phyloP scores from a whole-genome alignment of 1,140 invertebrate species.

The Cheumatopsyche charites region DNA sequence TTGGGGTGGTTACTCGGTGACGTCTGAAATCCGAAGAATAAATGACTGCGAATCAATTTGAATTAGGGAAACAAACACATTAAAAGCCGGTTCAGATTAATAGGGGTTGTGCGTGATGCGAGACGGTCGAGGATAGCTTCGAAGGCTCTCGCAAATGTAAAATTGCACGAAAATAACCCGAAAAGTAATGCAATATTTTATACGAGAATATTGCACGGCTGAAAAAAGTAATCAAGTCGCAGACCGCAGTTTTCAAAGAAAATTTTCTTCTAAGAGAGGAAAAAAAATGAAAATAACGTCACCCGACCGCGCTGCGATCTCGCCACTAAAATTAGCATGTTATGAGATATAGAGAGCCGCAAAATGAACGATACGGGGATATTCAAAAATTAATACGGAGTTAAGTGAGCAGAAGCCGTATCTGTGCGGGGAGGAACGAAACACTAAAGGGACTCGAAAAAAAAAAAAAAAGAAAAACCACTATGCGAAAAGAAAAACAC shows the following conservation, averaged over 20 bases:
- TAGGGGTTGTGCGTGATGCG: slow-evolving; percentile 40
- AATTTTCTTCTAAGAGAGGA: not conserved
- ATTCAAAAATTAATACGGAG: slow-evolving; percentile 19
- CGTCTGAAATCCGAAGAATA: slow-evolving; percentile 38
- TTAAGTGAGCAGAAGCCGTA: slow-evolving; percentile 3
- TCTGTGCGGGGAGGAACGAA: not conserved
- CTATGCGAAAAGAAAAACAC: slow-evolving; percentile 6
- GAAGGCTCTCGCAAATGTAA: slow-evolving; percentile 26
- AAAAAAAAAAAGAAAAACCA: slow-evolving; percentile 4
- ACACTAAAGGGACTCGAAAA: not conserved
- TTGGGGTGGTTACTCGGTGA: slow-evolving; percentile 14
- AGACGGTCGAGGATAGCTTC: too few species aligned
- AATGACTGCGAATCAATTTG: slow-evolving; percentile 41
- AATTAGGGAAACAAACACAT: slow-evolving; percentile 45
- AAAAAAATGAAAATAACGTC: not conserved
- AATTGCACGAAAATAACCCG: too few species aligned
- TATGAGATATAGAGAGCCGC: not conserved
- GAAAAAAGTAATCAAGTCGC: not conserved
- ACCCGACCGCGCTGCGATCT: not conserved
- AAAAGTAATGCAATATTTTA: too few species aligned
- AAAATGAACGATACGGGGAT: slow-evolving; percentile 1
- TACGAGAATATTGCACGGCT: too few species aligned
- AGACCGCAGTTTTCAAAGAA: not conserved
- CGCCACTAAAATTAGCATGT: slow-evolving; percentile 10
- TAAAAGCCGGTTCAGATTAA: slow-evolving; percentile 43